These are phyloP conservation scores for Zygogramma bicolorata DNA, from an alignment of 2,888 invertebrate species.

Conservation along the genomic window DNA sequence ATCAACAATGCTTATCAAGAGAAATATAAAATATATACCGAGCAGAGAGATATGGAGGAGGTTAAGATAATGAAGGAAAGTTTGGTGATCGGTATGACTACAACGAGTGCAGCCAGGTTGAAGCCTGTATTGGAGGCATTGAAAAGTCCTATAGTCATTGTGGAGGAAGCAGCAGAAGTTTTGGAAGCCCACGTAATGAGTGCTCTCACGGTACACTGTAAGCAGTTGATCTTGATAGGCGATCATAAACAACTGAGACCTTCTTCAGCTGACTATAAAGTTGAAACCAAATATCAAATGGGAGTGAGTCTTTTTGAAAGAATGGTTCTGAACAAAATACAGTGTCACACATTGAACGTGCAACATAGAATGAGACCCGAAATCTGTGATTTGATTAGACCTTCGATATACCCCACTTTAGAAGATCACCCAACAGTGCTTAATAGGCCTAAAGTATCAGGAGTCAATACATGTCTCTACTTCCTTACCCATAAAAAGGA, in stretches of 20 bases:
- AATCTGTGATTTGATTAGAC: conserved; percentile 73
- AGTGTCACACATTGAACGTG: conserved; percentile 65
- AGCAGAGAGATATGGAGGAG: conserved; percentile 71
- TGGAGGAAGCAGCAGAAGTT: conserved; percentile 92
- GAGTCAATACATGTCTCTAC: conserved; percentile 74
- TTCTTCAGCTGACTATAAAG: conserved; percentile 75
- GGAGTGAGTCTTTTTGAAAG: conserved; percentile 84
- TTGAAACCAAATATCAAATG: conserved; percentile 76
- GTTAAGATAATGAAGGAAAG: conserved; percentile 69
- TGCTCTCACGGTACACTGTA: conserved; percentile 71
- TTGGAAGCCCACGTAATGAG: conserved; percentile 84
- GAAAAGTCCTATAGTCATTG: conserved; percentile 77
- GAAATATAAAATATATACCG: conserved; percentile 64
- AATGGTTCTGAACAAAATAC: conserved; percentile 73
- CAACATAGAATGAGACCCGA: conserved; percentile 85
- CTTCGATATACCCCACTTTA: conserved; percentile 76
- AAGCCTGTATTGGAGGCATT: conserved; percentile 70
- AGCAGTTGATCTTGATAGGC: conserved; percentile 79
- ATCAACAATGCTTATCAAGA: conserved; percentile 63
- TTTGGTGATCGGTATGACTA: conserved; percentile 79
- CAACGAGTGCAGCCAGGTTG: conserved; percentile 79
- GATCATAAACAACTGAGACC: conserved; percentile 74
- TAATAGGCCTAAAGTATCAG: conserved; percentile 71
- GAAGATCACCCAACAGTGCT: conserved; percentile 72
- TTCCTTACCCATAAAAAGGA: conserved; percentile 74